phyloP scores from a whole-genome alignment of 2,888 invertebrate genomes.

The Onchidella celtica region DNA sequence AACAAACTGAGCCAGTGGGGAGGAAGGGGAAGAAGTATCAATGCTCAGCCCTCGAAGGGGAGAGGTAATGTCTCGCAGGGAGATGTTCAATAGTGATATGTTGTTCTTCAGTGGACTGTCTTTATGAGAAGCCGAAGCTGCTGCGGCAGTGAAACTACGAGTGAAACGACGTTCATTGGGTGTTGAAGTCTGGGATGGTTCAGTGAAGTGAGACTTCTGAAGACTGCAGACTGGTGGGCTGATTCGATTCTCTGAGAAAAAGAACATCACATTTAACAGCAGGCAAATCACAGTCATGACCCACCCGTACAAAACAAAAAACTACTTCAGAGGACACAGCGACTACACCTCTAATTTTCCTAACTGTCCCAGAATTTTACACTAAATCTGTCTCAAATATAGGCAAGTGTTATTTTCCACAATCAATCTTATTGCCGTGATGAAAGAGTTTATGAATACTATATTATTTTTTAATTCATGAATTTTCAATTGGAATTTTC shows the following conservation, averaged over 20 bases:
- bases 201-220: conserved; percentile 9
- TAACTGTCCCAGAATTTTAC: no score
- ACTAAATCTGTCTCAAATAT: not conserved
- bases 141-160: conserved; percentile 16
- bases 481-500: no score
- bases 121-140: not conserved
- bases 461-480: no score
- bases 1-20: conserved; percentile 67
- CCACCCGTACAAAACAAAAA: no score
- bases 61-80: conserved; percentile 64
- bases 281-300: no score
- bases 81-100: conserved; percentile 43
- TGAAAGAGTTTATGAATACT: no score
- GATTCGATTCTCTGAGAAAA: conserved; percentile 6
- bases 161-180: conserved; percentile 13
- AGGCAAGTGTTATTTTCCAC: no score
- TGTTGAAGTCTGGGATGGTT: conserved; percentile 22
- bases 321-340: no score
- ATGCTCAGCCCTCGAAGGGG: conserved; percentile 63
- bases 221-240: conserved; percentile 10
- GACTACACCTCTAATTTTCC: no score
- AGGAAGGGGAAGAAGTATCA: conserved; percentile 58
- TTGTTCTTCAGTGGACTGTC: conserved; percentile 53
- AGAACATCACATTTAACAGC: no score
- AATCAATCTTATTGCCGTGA: no score